Conservation (phyloP, 2,888 invertebrate species). For the Heliconius charithonia region DNA sequence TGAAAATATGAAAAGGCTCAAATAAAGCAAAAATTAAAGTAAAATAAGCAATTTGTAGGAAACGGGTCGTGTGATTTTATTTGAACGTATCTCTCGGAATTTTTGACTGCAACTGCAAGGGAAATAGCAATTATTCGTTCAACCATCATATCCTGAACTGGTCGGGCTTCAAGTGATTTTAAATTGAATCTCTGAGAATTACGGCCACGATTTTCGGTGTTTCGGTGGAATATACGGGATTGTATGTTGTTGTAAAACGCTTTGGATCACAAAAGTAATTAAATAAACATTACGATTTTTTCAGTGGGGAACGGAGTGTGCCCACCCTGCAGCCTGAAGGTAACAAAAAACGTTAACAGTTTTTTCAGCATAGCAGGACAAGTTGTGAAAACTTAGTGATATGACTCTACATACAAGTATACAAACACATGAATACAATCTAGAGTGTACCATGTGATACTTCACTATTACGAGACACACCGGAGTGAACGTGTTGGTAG, state of each 20-base stretch:
- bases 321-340: too few relatives aligned
- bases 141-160: slow-evolving; percentile 60
- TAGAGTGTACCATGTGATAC: too few relatives aligned
- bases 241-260: neutral
- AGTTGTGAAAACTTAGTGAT: too few relatives aligned
- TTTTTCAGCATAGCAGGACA: too few relatives aligned
- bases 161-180: slow-evolving; percentile 65
- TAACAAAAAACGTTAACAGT: too few relatives aligned
- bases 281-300: too few relatives aligned
- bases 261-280: neutral
- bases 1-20: neutral
- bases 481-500: too few relatives aligned
- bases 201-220: slow-evolving; percentile 66
- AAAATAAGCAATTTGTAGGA: slow-evolving; percentile 38
- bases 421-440: too few relatives aligned
- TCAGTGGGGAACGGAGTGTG: too few relatives aligned
- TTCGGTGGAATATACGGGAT: slow-evolving; percentile 42
- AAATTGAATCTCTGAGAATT: slow-evolving; percentile 72
- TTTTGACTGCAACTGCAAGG: slow-evolving; percentile 67
- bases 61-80: slow-evolving; percentile 38
- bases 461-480: too few relatives aligned
- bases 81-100: slow-evolving; percentile 50
- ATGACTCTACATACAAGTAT: too few relatives aligned
- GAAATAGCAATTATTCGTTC: slow-evolving; percentile 70
- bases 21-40: slow-evolving; percentile 29